Base-by-base conservation (phyloP, 2,888 invertebrate genomes). In the Phorcus lineatus region DNA sequence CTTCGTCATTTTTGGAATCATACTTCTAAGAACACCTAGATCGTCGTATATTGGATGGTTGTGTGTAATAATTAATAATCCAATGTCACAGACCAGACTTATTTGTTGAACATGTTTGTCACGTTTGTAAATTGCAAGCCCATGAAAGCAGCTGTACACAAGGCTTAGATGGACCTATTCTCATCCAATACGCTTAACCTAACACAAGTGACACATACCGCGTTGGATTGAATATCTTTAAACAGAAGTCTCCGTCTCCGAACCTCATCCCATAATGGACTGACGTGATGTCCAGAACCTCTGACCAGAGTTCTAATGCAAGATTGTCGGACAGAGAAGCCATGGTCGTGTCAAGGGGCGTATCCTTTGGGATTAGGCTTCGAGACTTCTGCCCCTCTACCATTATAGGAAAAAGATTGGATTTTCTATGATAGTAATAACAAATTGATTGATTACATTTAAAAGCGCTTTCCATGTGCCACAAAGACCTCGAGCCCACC, bases 381-480 rank as follows among this genome's bases (percentile, higher is more conserved):
- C 70, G 28, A 70, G 70, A 40, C 70, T 70, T 36, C 28, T 70
- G 70, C 70, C 70, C 70, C 19, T 19, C 31, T 36, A 70, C 70
- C 36, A 70, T 70, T 70, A 70, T 70, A 36, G 70, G 70, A 40
- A 70, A 70, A 70, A 70, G 70, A 70, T 70, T 70, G 70, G 70
- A 70, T 70, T 70, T 40, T 40, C 70, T 70, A 70, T 70, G 36
- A 70, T 70, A 70, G 70, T 70, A 70, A 70, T 70, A 70, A 70
- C 36, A 28, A 70, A 40, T 36, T 70, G 70, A 70, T 70, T 70
- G 70, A 70, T 70, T 70, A 70, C 70, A 70, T 36, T 70, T 70
- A 70, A 70, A 70, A 70, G 70, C 70, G 70, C 70, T 70, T 70
- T 70, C 40, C 70, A 70, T 70, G 70, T 70, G 70, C 36, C 70